These are phyloP conservation scores for Ochlodes sylvanus DNA, from an alignment of 2,888 invertebrate genomes.

Conservation along the genomic window DNA sequence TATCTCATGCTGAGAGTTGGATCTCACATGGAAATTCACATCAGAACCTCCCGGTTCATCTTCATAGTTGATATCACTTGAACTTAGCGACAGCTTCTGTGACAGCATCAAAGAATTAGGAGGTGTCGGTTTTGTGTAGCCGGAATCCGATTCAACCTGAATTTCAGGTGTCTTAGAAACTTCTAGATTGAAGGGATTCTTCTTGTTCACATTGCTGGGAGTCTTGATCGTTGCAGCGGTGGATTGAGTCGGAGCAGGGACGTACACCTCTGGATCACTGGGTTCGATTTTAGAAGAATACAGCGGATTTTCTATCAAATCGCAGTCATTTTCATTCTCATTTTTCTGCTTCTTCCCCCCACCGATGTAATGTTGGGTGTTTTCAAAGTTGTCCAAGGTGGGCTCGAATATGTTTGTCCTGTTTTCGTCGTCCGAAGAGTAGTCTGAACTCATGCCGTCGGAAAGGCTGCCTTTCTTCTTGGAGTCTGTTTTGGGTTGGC, in stretches of 20 bases:
- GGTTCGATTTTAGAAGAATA: slow-evolving; percentile 80
- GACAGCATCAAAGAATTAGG: slow-evolving; percentile 84
- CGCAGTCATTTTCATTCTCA: slow-evolving; percentile 70
- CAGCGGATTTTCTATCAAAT: slow-evolving; percentile 75
- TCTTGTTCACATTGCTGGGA: slow-evolving; percentile 64
- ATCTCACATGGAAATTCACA: slow-evolving; percentile 72
- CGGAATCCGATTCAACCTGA: slow-evolving; percentile 71
- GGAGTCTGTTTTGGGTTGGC: slow-evolving; percentile 68
- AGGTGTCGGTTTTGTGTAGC: slow-evolving; percentile 73
- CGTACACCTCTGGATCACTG: slow-evolving; percentile 79
- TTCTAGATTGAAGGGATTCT: slow-evolving; percentile 69
- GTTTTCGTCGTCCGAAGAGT: slow-evolving; percentile 82
- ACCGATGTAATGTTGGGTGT: slow-evolving; percentile 79
- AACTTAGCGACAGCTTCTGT: slow-evolving; percentile 89
- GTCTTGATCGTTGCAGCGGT: slow-evolving; percentile 63
- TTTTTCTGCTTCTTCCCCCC: slow-evolving; percentile 51
- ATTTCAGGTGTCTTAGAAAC: slow-evolving; percentile 86
- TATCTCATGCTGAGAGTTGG: slow-evolving; percentile 88
- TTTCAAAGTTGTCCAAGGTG: slow-evolving; percentile 79
- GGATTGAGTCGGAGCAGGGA: slow-evolving; percentile 82
- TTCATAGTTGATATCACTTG: slow-evolving; percentile 86
- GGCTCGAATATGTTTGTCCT: slow-evolving; percentile 80
- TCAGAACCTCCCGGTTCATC: slow-evolving; percentile 45
- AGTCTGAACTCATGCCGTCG: slow-evolving; percentile 86
- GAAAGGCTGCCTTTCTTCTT: slow-evolving; percentile 88